Evolutionary conservation across 2,888 invertebrate genomes (phyloP).

Genomic region (Hypomecis punctinalis): DNA sequence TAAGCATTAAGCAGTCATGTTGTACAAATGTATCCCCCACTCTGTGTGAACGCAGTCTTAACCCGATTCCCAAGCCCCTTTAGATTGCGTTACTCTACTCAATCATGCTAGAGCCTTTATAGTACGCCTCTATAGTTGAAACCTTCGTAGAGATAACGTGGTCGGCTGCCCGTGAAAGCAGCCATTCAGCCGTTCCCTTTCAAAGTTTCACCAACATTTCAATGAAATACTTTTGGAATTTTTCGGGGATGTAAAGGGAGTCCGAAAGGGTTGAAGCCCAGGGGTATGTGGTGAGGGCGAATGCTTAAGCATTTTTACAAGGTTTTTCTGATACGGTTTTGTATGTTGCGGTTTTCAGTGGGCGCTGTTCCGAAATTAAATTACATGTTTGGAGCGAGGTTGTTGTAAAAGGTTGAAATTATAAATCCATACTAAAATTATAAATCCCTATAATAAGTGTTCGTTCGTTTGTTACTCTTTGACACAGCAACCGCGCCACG

Average conservation of each 20-base stretch:
- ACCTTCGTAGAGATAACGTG: slow-evolving; percentile 15
- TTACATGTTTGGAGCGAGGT: too few relatives aligned
- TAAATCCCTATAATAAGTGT: too few relatives aligned
- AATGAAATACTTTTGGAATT: slow-evolving; percentile 21
- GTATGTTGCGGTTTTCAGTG: not conserved
- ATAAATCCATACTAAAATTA: too few relatives aligned
- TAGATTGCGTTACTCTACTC: not conserved
- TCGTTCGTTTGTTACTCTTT: too few relatives aligned
- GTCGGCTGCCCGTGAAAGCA: slow-evolving; percentile 16
- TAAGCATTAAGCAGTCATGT: too few relatives aligned
- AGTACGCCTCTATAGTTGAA: not conserved
- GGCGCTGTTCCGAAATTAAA: not conserved
- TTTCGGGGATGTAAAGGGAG: slow-evolving; percentile 15
- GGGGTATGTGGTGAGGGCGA: slow-evolving; percentile 12
- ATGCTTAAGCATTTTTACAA: slow-evolving; percentile 15
- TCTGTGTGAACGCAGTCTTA: not conserved
- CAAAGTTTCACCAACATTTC: slow-evolving; percentile 19
- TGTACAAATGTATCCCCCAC: too few relatives aligned
- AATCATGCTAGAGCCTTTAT: slow-evolving; percentile 4
- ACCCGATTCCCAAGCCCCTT: slow-evolving; percentile 1
- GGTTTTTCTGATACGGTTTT: not conserved
- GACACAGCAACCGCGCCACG: too few relatives aligned
- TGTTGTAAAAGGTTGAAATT: too few relatives aligned
- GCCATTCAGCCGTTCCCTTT: slow-evolving; percentile 16
- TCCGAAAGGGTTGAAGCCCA: slow-evolving; percentile 18